These are phyloP conservation scores for Archivesica marissinica DNA, from an alignment of 1,140 invertebrate genomes.

Conservation along the genomic window DNA sequence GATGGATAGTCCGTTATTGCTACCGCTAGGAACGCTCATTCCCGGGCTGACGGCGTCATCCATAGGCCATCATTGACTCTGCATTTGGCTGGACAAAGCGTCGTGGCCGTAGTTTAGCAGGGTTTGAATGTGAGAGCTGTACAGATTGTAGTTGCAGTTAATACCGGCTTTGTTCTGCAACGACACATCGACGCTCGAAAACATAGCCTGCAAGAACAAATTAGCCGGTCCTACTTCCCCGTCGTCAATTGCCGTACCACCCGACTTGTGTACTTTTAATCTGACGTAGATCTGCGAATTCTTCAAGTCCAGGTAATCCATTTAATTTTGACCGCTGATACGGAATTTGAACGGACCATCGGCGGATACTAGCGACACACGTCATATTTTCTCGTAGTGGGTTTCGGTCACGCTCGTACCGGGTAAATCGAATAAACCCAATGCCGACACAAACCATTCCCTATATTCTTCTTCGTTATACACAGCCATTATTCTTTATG, in stretches of 20 bases:
- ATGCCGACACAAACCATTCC: too few species aligned
- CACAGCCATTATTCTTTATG: too few species aligned
- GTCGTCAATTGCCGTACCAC: slow-evolving; percentile 26
- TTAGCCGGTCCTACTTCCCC: slow-evolving; percentile 42
- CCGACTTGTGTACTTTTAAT: slow-evolving; percentile 36
- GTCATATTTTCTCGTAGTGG: slow-evolving; percentile 51
- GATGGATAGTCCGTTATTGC: slow-evolving; percentile 29
- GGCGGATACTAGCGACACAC: slow-evolving; percentile 3
- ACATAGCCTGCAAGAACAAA: slow-evolving; percentile 39
- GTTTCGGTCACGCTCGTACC: slow-evolving; percentile 41
- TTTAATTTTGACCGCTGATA: slow-evolving; percentile 54
- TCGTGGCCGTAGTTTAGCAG: slow-evolving; percentile 32
- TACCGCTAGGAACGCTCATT: not conserved
- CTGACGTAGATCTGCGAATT: slow-evolving; percentile 39
- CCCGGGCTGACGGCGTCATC: slow-evolving; percentile 37
- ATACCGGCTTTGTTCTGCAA: slow-evolving; percentile 37
- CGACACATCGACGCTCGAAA: slow-evolving; percentile 22
- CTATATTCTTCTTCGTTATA: too few species aligned
- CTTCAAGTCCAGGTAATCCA: slow-evolving; percentile 62
- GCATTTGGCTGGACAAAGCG: slow-evolving; percentile 19
- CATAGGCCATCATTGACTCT: slow-evolving; percentile 15
- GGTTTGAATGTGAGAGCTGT: slow-evolving; percentile 33
- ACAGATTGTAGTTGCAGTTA: slow-evolving; percentile 45
- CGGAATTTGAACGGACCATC: slow-evolving; percentile 17
- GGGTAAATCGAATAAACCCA: slow-evolving; percentile 54